Percentiles rank a stretch among this genome's conserved stretches.
phyloP scores from a whole-genome alignment of 1,140 invertebrate genomes.

The Eubasilissa regina region DNA sequence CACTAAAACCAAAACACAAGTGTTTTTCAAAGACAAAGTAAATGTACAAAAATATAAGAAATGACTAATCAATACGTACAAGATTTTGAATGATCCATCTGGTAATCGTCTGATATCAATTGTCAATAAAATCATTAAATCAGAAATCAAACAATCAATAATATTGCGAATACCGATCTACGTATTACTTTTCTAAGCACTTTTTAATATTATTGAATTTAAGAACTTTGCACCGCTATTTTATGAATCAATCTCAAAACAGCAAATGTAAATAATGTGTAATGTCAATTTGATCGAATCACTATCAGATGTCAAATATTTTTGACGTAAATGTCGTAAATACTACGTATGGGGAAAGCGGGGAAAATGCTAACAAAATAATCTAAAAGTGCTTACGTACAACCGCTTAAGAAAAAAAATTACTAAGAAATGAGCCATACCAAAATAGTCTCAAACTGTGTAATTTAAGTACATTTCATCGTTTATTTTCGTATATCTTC shows the following conservation, averaged over 20 bases:
- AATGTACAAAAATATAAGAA: not conserved
- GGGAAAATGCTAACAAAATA: not conserved
- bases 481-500: too few relatives aligned
- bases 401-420: too few relatives aligned
- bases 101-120: constrained; percentile 1
- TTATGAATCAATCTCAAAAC: not conserved
- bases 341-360: too few relatives aligned
- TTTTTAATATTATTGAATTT: not conserved
- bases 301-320: constrained; percentile 30
- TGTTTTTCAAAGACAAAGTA: not conserved
- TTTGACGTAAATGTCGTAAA: constrained; percentile 8
- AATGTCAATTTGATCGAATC: constrained; percentile 6
- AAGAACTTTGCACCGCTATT: constrained; percentile 5
- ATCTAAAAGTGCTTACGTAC: not conserved
- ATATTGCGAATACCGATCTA: constrained; percentile 15
- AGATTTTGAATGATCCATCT: constrained; percentile 39
- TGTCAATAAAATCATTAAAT: constrained; percentile 29
- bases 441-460: too few relatives aligned
- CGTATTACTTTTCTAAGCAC: not conserved
- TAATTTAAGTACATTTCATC: too few relatives aligned
- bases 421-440: too few relatives aligned
- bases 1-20: not conserved
- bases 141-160: constrained; percentile 15
- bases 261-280: constrained; percentile 20
- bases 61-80: constrained; percentile 13